These are phyloP conservation scores for Drosophila phalerata DNA, from an alignment of 2,888 invertebrate species.

Conservation along the genomic window DNA sequence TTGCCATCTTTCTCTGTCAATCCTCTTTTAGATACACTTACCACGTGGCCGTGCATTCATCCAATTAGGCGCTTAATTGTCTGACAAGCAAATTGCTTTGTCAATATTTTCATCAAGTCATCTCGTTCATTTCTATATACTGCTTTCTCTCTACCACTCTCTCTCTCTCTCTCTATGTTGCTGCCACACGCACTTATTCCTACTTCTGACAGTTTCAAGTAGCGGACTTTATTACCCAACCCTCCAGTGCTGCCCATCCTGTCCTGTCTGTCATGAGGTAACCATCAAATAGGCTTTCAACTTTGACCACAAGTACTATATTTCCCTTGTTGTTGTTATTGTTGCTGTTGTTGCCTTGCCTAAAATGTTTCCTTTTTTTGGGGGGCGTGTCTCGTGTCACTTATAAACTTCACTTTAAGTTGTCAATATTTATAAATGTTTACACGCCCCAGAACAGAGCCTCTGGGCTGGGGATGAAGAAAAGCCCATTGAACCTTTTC, in stretches of 20 bases:
- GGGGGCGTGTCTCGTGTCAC: constrained; percentile 63
- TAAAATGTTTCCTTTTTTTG: constrained; percentile 65
- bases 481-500: constrained; percentile 12
- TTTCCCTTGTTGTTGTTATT: constrained; percentile 35
- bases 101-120: constrained; percentile 80
- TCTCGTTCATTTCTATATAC: constrained; percentile 33
- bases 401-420: constrained; percentile 79
- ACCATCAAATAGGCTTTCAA: constrained; percentile 78
- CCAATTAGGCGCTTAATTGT: constrained; percentile 81
- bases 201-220: constrained; percentile 72
- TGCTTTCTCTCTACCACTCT: constrained; percentile 11
- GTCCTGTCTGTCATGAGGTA: constrained; percentile 38
- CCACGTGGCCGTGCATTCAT: constrained; percentile 70
- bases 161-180: neutral
- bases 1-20: neutral
- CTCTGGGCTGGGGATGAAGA: constrained; percentile 15
- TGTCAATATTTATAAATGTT: constrained; percentile 81
- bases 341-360: constrained; percentile 49
- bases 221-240: constrained; percentile 70
- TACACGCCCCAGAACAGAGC: constrained; percentile 54
- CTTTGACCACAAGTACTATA: constrained; percentile 79
- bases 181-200: constrained; percentile 54
- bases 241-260: constrained; percentile 6
- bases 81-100: constrained; percentile 81
- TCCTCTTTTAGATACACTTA: constrained; percentile 18